These are phyloP conservation scores for Perodicticus potto DNA, from an alignment of 2,797 vertebrate genomes.

Conservation along the genomic window DNA sequence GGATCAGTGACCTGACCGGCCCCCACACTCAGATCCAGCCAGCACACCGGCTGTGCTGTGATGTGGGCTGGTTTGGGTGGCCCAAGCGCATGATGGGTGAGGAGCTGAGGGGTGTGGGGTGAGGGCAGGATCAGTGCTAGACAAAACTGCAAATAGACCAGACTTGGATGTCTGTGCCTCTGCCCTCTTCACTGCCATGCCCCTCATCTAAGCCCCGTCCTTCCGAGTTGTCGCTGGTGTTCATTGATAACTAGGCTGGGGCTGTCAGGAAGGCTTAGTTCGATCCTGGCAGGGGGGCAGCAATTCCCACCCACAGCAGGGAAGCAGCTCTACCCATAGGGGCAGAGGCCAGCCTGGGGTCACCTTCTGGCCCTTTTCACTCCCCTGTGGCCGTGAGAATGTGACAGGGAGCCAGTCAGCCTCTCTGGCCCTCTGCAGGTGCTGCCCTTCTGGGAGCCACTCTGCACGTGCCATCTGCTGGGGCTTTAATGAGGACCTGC, in stretches of 20 bases:
- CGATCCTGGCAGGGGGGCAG: neutral
- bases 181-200: fast-evolving
- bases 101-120: no score
- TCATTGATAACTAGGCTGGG: neutral
- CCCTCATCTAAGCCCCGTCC: neutral
- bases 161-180: neutral
- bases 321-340: fast-evolving
- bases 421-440: neutral
- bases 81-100: fast-evolving
- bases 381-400: neutral
- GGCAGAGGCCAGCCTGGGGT: neutral
- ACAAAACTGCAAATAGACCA: neutral
- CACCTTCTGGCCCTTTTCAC: no score
- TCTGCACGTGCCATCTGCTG: fast-evolving
- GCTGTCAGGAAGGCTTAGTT: neutral
- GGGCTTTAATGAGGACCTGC: neutral
- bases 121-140: neutral
- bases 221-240: neutral
- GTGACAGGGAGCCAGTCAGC: no score
- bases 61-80: neutral
- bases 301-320: neutral
- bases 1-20: fast-evolving
- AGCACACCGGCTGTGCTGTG: no score
- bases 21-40: neutral
- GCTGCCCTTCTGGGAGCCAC: neutral